Evolutionary conservation across 2,113 vertebrate species (phyloP).

Genomic region (Epinephelus moara): DNA sequence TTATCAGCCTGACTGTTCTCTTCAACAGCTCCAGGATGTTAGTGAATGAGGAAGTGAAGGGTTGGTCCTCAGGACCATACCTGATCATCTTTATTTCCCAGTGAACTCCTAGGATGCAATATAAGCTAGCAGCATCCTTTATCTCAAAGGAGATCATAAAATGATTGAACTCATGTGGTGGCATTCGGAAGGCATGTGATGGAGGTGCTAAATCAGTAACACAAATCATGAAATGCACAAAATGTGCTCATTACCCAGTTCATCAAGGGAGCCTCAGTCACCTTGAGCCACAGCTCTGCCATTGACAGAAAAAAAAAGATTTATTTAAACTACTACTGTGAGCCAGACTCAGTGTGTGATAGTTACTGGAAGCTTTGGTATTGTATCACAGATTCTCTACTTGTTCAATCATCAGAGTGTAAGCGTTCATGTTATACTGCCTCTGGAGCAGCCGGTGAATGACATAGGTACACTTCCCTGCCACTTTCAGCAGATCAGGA

Average conservation of each 20-base stretch:
- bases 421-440: conserved; percentile 4
- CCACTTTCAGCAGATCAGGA: background rate
- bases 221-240: background rate
- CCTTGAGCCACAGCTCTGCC: conserved; percentile 2
- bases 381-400: background rate
- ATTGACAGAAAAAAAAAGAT: background rate
- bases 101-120: too few relatives aligned
- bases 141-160: too few relatives aligned
- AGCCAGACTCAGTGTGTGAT: background rate
- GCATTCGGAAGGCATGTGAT: conserved; percentile 22
- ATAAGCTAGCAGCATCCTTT: too few relatives aligned
- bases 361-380: background rate
- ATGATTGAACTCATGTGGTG: background rate
- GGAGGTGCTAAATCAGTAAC: conserved; percentile 25
- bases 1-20: too few relatives aligned
- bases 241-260: conserved; percentile 42
- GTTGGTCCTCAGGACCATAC: too few relatives aligned
- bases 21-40: too few relatives aligned
- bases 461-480: background rate
- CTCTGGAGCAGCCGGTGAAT: conserved; percentile 19
- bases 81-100: too few relatives aligned
- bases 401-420: conserved; percentile 5
- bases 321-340: conserved; percentile 5
- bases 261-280: conserved; percentile 29
- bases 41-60: too few relatives aligned